Evolutionary conservation across 2,113 vertebrate genomes (phyloP), one percentile per base, ranked within the genome.

Genomic region (Struthidea cinerea): DNA sequence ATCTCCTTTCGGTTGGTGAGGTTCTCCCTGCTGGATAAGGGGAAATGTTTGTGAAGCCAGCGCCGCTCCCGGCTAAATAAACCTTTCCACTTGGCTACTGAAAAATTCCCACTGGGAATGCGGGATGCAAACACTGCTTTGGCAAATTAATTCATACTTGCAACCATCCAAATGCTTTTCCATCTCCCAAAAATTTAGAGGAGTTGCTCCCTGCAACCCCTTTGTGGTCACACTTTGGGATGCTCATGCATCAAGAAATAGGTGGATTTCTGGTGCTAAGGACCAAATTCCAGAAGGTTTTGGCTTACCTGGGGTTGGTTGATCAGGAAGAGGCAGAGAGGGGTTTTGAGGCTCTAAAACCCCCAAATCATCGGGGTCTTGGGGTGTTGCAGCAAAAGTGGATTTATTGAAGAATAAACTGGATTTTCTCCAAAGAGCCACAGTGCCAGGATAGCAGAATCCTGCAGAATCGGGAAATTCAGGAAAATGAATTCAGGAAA

Each of bases 1-100:
- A 99, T 99, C 99, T 99, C 98, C 98, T 98, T 98, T 98, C 98
- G 96, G 98, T 98, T 97, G 97, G 98, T 98, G 98, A 97, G 97
- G 98, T 97, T 98, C 93, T 98, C 98, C 98, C 97, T 98, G 98
- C 98, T 97, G 98, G 98, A 97, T 97, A 96, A 97, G 98, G 97
- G 97, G 83, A 74, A 98, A 98, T 98, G 98, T 98, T 99, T 97
- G 96, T 96, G 97, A 97, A 98, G 97, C 96, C 97, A 93, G 98
- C 97, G 96, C 96, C 69, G 95, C 98, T 97, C 97, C 98, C 80
- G 97, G 97, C 97, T 97, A 98, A 98, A 98, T 98, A 98, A 98
- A 98, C 98, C 98, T 99, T 98, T 98, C 97, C 95, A 89, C 97
- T 97, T 67, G 75, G 76, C 94, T 94, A 90, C 89, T 23, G 6